phyloP scores from a whole-genome alignment of 2,888 invertebrate genomes.

The Drosophila gaucha region DNA sequence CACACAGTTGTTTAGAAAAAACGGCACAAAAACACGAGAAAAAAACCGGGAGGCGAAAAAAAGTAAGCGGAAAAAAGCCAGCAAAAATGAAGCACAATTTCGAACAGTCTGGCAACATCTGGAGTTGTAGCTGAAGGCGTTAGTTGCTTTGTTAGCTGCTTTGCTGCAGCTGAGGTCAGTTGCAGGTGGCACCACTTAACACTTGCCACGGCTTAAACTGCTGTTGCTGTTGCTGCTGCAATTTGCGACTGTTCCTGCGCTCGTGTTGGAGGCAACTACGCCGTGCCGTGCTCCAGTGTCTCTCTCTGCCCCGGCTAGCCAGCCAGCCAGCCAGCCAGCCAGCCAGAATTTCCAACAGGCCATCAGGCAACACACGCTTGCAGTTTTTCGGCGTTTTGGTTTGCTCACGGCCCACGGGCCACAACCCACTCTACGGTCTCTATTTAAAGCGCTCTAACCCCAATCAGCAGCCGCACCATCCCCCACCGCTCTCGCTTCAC shows the following conservation, averaged over 20 bases:
- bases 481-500: not conserved
- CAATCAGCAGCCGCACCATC: not conserved
- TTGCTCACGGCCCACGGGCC: constrained; percentile 15
- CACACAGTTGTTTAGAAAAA: constrained; percentile 67
- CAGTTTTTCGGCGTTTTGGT: constrained; percentile 57
- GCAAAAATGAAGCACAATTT: not conserved
- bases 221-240: constrained; percentile 29
- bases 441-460: constrained; percentile 6
- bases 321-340: not conserved
- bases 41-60: not conserved
- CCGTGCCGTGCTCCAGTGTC: constrained; percentile 18
- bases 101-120: constrained; percentile 15
- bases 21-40: constrained; percentile 71
- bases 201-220: constrained; percentile 19
- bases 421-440: not conserved
- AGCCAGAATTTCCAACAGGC: constrained; percentile 36
- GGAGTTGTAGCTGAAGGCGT: not conserved
- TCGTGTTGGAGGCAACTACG: constrained; percentile 70
- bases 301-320: constrained; percentile 9
- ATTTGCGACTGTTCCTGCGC: constrained; percentile 69
- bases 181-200: constrained; percentile 15
- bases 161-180: constrained; percentile 48
- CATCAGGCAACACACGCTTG: constrained; percentile 50
- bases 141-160: not conserved
- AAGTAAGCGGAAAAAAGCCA: too few species aligned